A percentile compares a stretch with the other conserved stretches of the same genome.
These are phyloP conservation scores for Hartigia nigra DNA, from an alignment of 2,888 invertebrate genomes.

Conservation along the genomic window DNA sequence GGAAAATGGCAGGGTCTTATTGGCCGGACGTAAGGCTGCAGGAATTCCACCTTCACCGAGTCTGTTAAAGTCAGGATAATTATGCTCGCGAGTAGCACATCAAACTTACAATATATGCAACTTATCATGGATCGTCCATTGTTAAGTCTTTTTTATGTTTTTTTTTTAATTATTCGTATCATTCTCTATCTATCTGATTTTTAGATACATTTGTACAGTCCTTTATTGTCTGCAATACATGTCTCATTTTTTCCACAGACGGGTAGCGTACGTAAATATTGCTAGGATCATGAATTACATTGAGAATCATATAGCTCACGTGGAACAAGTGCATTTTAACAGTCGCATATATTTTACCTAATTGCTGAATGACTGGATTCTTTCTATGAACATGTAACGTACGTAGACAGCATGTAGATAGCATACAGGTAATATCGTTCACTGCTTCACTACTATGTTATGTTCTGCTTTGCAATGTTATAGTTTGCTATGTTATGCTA, in stretches of 20 bases:
- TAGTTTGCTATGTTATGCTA: conserved; percentile 25
- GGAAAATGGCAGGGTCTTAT: background rate
- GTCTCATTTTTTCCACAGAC: background rate
- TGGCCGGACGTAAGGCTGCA: background rate
- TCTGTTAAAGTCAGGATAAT: background rate
- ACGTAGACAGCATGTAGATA: background rate
- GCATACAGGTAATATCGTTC: background rate
- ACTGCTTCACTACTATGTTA: background rate
- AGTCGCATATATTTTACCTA: conserved; percentile 11
- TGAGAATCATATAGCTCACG: background rate
- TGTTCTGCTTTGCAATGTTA: background rate
- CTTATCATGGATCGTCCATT: background rate
- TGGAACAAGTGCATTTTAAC: background rate
- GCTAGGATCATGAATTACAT: background rate
- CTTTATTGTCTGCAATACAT: background rate
- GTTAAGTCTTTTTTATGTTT: background rate
- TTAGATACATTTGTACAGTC: background rate
- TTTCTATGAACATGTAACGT: background rate
- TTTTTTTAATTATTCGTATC: background rate
- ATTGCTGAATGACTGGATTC: background rate
- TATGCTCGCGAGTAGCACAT: background rate
- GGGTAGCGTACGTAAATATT: background rate
- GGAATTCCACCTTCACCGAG: background rate
- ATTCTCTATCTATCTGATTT: background rate
- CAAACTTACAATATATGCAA: background rate